Base-by-base conservation (phyloP, 2,797 vertebrate species). In the Manis pentadactyla region DNA sequence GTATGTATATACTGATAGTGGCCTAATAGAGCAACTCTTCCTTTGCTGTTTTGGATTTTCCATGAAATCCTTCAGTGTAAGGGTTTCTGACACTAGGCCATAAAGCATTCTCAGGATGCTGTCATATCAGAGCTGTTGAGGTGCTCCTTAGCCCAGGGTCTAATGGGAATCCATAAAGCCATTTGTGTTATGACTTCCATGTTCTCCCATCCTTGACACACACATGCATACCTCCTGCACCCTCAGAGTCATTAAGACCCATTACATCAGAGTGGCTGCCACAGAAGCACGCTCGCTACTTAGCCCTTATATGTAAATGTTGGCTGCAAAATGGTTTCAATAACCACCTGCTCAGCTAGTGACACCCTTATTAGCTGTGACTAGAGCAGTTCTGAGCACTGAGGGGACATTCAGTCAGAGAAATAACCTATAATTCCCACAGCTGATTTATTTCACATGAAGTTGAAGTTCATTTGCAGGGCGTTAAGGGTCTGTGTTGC, bases 201-300 rank as follows among this genome's bases (percentile, higher is more conserved):
- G 0, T 68, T 90, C 84, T 83, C 17, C 21, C 1, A 21, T 96
- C 82, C 84, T 84, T 95, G 93, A 95, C 94, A 77, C 69, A 39
- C 0, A 11, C 27, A 27, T 66, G 31, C 37, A 13, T 64, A 64
- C 46, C 87, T 87, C 46, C 87, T 87, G 93, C 71, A 91, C 29
- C 63, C 51, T 83, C 63, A 1, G 78, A 39, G 86, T 97, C 79
- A 0, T 97, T 97, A 97, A n/a, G 79, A 83, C 94, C 96, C 74
- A 96, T 98, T 97, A 97, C 77, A 97, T 97, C 97, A 97, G 91
- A 31, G 71, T 2, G 66, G 89, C 97, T 95, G 94, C 95, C 96
- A 94, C 34, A 34, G 5, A 37, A 37, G 53, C 39, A 31, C 59
- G 10, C 1, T 23, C 85, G 8, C 66, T 4, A 2, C 89, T 93